phyloP scores from a whole-genome alignment of 2,888 invertebrate genomes.

The Polietes domitor region DNA sequence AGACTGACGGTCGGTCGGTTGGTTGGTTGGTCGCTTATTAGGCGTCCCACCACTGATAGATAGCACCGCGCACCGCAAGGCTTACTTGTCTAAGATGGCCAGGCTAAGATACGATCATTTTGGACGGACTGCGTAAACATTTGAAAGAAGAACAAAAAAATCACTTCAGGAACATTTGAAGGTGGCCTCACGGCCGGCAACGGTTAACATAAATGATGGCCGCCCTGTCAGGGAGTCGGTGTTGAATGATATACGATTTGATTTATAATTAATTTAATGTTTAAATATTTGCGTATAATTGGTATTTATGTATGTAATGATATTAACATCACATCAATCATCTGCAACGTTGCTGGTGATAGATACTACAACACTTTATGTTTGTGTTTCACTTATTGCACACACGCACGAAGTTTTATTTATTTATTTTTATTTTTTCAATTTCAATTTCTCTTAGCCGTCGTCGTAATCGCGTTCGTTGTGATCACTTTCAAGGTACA shows the following conservation, averaged over 20 bases:
- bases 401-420: neutral
- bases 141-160: neutral
- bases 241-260: no score
- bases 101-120: neutral
- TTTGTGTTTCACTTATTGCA: conserved; percentile 11
- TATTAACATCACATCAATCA: conserved; percentile 37
- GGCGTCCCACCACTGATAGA: no score
- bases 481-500: conserved; percentile 49
- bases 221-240: no score
- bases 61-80: neutral
- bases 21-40: neutral
- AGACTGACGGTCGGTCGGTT: neutral
- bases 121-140: neutral
- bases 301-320: neutral
- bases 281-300: conserved; percentile 40
- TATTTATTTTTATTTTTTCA: neutral
- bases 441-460: neutral
- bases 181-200: neutral
- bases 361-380: conserved; percentile 2
- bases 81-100: neutral
- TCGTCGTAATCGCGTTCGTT: neutral
- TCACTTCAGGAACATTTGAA: neutral
- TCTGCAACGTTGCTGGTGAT: conserved; percentile 33
- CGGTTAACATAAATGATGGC: no score
- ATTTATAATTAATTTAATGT: conserved; percentile 54